A percentile compares a stretch with the other conserved stretches of the same genome.
Evolutionary conservation across 2,888 invertebrate genomes (phyloP).

Genomic region (Cryptocephalus moraei): DNA sequence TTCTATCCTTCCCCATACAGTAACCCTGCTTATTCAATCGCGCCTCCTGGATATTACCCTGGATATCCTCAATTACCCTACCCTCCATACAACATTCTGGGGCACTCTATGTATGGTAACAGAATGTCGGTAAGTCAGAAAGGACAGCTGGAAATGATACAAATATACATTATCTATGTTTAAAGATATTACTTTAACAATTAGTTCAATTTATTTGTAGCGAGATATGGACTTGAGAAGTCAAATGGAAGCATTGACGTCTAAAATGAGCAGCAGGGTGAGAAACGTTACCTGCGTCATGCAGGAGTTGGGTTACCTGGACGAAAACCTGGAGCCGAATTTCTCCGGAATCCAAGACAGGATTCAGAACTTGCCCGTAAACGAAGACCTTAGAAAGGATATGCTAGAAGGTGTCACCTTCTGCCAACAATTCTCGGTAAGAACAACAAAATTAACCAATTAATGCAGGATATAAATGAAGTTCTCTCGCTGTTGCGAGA

Average conservation of each 20-base stretch:
- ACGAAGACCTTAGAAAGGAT: conserved; percentile 51
- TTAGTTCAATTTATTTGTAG: conserved; percentile 31
- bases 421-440: conserved; percentile 60
- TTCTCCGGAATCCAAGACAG: conserved; percentile 52
- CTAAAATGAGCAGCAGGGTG: conserved; percentile 43
- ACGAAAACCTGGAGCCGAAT: conserved; percentile 55
- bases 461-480: neutral
- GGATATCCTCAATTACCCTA: conserved; percentile 36
- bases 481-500: no score
- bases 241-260: conserved; percentile 49
- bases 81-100: conserved; percentile 33
- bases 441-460: conserved; percentile 11
- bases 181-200: no score
- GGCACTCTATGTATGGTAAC: conserved; percentile 32
- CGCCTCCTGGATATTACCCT: conserved; percentile 37
- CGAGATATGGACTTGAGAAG: conserved; percentile 51
- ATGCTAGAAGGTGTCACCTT: conserved; percentile 57
- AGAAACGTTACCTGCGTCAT: conserved; percentile 60
- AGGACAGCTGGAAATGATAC: no score
- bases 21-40: conserved; percentile 11
- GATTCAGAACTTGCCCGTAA: conserved; percentile 50
- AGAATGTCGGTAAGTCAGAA: conserved; percentile 46
- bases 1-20: conserved; percentile 22
- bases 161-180: no score
- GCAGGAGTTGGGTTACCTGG: conserved; percentile 61